Evolutionary conservation across 1,140 invertebrate genomes (phyloP), one percentile per base, ranked within the genome.

Genomic region (Drosophila dunni): DNA sequence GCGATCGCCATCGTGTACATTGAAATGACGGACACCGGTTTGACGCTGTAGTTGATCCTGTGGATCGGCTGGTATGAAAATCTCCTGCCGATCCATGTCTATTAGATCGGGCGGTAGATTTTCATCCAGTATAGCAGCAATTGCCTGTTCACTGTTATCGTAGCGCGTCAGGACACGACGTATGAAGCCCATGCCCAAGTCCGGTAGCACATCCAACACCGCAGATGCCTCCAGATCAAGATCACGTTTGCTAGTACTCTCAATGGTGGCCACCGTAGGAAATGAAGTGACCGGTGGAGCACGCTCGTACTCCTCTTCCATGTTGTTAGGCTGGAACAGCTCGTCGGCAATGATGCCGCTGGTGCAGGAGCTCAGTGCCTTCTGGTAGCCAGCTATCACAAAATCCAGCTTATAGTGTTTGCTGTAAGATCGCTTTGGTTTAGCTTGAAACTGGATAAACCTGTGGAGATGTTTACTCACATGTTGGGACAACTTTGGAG

Each of bases 91-190:
- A 80, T 95, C 94, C 51, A 75, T 66, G 9, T 86, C 53, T 4
- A 73, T 78, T 29, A 96, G 86, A 76, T 94, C 91, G 0, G 93
- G 77, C n/a, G 95, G 95, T 13, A 96, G 91, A 76, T 93, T 95
- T 54, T 94, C 94, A 92, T 98, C 97, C 34, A 98, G 91, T 51
- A 98, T 93, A 46, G 96, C 96, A 92, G 97, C 96, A 54, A 98
- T 96, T 3, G 97, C 96, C 86, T 94, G 93, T 74, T 95, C 95
- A 29, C 94, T 93, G 84, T 96, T 95, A 36, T 96, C 94, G 72
- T 96, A 97, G 79, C 96, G 93, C 63, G 96, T 93, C 9, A 98
- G 93, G 83, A 97, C 96, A 84, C 94, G 93, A 91, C 97, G 90
- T 63, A 95, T 94, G 83, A 94, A 95, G 2, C 94, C 96, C 83